These are phyloP conservation scores for Thamnophis sirtalis DNA, from an alignment of 2,113 vertebrate genomes.

Conservation along the genomic window DNA sequence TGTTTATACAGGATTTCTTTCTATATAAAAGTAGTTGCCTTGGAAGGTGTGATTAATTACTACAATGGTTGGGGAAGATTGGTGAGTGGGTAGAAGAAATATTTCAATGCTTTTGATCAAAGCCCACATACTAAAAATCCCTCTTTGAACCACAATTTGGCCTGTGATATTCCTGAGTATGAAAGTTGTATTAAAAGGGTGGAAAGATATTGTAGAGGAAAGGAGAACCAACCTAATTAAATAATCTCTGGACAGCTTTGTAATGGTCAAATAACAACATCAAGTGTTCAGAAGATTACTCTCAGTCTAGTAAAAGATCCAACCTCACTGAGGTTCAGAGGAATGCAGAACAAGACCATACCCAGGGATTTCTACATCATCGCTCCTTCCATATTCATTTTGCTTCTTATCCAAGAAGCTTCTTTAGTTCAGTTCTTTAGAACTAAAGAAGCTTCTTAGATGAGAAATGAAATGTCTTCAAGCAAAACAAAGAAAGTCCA, in stretches of 20 bases:
- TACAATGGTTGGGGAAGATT: neutral
- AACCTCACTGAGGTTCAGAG: neutral
- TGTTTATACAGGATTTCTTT: neutral
- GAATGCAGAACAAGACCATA: neutral
- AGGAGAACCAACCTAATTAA: neutral
- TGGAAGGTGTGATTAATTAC: neutral
- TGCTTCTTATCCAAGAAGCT: no score
- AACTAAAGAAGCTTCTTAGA: no score
- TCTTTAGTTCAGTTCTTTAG: no score
- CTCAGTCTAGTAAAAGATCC: neutral
- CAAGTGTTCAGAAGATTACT: neutral
- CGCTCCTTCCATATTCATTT: neutral
- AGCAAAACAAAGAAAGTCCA: no score
- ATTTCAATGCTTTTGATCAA: neutral
- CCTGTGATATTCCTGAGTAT: neutral
- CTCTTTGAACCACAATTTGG: neutral
- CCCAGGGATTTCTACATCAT: neutral
- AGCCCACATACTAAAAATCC: neutral
- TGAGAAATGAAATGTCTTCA: no score
- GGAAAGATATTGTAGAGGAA: neutral
- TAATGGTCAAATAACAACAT: neutral
- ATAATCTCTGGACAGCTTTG: neutral
- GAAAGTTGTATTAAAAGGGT: neutral
- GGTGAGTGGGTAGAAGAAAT: neutral
- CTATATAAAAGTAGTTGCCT: neutral